phyloP scores from a whole-genome alignment of 1,140 invertebrate genomes.

The Ceratina japonica region DNA sequence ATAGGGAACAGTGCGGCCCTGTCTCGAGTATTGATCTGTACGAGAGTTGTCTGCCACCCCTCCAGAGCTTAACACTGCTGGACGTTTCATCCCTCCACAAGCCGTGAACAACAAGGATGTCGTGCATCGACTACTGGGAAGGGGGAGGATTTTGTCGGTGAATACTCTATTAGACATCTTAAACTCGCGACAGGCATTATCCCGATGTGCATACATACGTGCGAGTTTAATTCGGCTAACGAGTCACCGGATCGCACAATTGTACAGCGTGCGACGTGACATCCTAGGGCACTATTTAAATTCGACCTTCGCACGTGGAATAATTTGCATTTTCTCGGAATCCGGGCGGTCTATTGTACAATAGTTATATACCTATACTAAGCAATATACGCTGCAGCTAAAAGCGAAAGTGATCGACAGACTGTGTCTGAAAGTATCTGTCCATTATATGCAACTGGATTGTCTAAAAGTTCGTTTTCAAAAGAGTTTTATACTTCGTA shows the following conservation, averaged over 20 bases:
- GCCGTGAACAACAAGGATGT: conserved; percentile 50
- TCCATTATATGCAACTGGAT: no score
- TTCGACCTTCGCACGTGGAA: not conserved
- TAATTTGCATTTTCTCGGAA: conserved; percentile 12
- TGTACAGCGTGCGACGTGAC: not conserved
- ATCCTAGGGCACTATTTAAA: not conserved
- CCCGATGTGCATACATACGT: not conserved
- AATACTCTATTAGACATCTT: conserved; percentile 43
- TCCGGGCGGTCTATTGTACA: not conserved
- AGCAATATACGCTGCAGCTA: conserved; percentile 5
- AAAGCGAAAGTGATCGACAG: conserved; percentile 18
- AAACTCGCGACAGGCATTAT: not conserved
- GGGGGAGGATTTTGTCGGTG: conserved; percentile 1
- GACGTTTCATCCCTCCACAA: conserved; percentile 50
- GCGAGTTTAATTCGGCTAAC: not conserved
- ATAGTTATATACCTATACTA: not conserved
- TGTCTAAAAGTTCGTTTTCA: no score
- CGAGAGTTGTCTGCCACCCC: conserved; percentile 60
- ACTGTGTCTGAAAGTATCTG: not conserved
- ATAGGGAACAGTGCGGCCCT: conserved; percentile 51
- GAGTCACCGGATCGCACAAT: no score
- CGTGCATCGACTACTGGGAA: conserved; percentile 47
- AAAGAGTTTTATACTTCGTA: no score
- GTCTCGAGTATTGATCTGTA: conserved; percentile 62
- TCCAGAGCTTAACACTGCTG: conserved; percentile 35